Percentiles rank a stretch among this genome's conserved stretches.
phyloP scores from a whole-genome alignment of 2,113 vertebrate species.

The Desmodus rotundus region DNA sequence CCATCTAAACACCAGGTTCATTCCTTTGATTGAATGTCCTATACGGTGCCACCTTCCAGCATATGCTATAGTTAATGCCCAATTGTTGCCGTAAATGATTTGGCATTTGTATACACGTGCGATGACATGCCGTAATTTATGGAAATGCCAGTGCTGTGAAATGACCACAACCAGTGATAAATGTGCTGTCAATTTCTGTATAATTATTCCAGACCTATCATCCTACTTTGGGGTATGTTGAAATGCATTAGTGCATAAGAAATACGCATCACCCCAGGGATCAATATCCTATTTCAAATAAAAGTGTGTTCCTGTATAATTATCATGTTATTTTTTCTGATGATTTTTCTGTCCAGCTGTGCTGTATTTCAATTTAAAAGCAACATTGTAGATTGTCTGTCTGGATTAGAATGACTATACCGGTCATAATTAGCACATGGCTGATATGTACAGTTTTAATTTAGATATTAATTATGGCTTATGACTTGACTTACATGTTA shows the following conservation, averaged over 20 bases:
- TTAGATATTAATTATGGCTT: slow-evolving; percentile 30
- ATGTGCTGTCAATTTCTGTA: slow-evolving; percentile 72
- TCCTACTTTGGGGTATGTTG: slow-evolving; percentile 29
- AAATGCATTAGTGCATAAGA: slow-evolving; percentile 67
- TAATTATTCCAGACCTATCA: slow-evolving; percentile 76
- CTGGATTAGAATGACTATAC: slow-evolving; percentile 28
- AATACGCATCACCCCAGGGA: slow-evolving; percentile 62
- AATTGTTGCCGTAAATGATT: slow-evolving; percentile 64
- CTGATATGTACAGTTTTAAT: not conserved
- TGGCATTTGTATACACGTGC: slow-evolving; percentile 68
- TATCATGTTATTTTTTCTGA: slow-evolving; percentile 59
- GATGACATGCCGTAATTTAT: slow-evolving; percentile 74
- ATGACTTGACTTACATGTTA: not conserved
- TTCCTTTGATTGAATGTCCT: slow-evolving; percentile 58
- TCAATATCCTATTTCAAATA: slow-evolving; percentile 75
- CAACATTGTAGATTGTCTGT: not conserved
- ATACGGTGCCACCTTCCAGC: not conserved
- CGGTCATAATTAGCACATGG: not conserved
- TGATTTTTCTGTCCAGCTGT: slow-evolving; percentile 48
- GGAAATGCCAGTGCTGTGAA: slow-evolving; percentile 70
- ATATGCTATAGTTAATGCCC: slow-evolving; percentile 58
- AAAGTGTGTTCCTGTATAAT: slow-evolving; percentile 57
- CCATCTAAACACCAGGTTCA: not conserved
- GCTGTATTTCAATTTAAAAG: not conserved
- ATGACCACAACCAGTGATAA: slow-evolving; percentile 71